A percentile compares a stretch with the other conserved stretches of the same genome.
These are phyloP conservation scores for Harmothoe impar DNA, from an alignment of 2,888 invertebrate species.

Conservation along the genomic window DNA sequence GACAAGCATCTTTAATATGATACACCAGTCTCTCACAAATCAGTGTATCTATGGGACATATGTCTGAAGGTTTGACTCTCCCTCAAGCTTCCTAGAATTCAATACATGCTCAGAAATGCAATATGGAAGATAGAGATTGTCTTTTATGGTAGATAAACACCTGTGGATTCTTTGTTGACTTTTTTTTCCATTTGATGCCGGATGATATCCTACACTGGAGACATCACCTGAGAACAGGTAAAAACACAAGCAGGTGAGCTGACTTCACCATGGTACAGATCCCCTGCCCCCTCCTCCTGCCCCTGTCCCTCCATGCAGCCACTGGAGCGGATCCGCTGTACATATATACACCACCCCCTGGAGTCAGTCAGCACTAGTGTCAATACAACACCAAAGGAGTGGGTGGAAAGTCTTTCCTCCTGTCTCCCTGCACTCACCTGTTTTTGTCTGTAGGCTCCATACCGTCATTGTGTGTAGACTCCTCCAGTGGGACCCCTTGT, in stretches of 20 bases:
- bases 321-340: conserved; percentile 16
- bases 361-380: background rate
- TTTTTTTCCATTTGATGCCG: background rate
- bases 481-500: background rate
- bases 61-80: no score
- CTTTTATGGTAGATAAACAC: no score
- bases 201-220: background rate
- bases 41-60: no score
- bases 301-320: background rate
- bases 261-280: no score
- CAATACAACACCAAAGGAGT: no score
- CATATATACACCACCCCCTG: background rate
- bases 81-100: no score
- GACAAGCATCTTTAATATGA: no score
- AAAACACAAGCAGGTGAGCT: background rate
- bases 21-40: no score
- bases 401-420: no score
- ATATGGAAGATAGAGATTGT: no score
- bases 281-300: background rate
- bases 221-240: conserved; percentile 12
- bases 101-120: no score
- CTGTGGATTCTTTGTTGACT: no score
- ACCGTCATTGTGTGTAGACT: background rate
- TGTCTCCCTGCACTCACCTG: background rate
- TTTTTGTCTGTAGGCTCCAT: background rate